Evolutionary conservation across 2,797 vertebrate species (phyloP).

Genomic region (Brachymystax lenok): DNA sequence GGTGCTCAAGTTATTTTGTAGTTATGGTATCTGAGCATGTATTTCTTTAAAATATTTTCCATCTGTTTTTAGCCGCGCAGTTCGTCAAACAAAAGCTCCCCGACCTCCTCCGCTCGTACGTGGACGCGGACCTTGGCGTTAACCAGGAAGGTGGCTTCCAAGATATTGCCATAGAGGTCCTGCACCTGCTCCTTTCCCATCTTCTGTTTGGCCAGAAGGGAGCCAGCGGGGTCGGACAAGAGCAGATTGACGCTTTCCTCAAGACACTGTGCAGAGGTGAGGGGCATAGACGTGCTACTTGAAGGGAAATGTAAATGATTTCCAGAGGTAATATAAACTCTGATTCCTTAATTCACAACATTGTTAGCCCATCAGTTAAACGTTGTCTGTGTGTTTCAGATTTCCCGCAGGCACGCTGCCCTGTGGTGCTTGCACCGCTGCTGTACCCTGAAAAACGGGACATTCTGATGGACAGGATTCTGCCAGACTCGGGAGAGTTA

Average conservation of each 20-base stretch:
- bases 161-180: conserved; percentile 99
- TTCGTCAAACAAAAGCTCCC: conserved; percentile 99
- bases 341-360: neutral
- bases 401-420: conserved; percentile 99
- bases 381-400: conserved; percentile 72
- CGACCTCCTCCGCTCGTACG: conserved; percentile 97
- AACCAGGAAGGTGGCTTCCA: conserved; percentile 99
- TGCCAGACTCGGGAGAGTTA: conserved; percentile 99
- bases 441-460: conserved; percentile 99
- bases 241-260: conserved; percentile 98
- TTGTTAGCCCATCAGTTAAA: neutral
- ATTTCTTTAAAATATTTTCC: neutral
- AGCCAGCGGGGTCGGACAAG: conserved; percentile 97
- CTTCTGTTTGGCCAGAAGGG: conserved; percentile 99
- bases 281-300: neutral
- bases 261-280: conserved; percentile 99
- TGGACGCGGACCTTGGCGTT: conserved; percentile 97
- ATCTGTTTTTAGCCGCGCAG: conserved; percentile 83
- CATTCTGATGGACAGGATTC: conserved; percentile 99
- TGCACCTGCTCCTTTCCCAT: conserved; percentile 99
- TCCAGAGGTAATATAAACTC: neutral
- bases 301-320: too few species aligned
- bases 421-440: conserved; percentile 99
- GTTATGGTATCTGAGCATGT: neutral
- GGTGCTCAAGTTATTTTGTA: neutral